These are phyloP conservation scores for Papilio machaon DNA, from an alignment of 1,140 invertebrate genomes.

Conservation along the genomic window DNA sequence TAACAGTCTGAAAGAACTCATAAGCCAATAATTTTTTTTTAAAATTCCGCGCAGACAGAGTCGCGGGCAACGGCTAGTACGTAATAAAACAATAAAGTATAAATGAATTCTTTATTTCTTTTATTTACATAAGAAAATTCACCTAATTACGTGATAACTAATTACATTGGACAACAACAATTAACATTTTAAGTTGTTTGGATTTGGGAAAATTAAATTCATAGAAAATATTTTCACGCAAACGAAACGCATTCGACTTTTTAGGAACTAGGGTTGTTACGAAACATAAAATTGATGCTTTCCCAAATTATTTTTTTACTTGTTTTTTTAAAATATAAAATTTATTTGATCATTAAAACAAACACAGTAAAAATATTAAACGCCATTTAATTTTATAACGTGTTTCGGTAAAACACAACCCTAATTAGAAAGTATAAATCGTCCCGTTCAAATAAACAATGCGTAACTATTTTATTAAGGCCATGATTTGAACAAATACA, in stretches of 20 bases:
- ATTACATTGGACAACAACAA: constrained; percentile 77
- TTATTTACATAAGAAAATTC: constrained; percentile 79
- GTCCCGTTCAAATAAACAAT: constrained; percentile 1
- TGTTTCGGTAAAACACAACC: neutral
- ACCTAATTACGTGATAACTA: constrained; percentile 72
- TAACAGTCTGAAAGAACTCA: too few species aligned
- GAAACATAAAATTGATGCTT: neutral
- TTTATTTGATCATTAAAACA: neutral
- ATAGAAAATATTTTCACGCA: constrained; percentile 23
- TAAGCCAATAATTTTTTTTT: too few species aligned
- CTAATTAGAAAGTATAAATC: neutral
- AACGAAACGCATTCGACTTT: neutral
- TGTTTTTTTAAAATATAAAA: neutral
- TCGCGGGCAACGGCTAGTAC: neutral
- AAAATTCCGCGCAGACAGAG: too few species aligned
- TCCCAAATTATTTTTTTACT: neutral
- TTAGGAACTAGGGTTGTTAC: neutral
- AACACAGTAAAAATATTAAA: neutral
- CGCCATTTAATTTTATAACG: neutral
- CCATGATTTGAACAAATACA: neutral
- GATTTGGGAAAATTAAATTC: constrained; percentile 47
- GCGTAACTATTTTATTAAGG: neutral
- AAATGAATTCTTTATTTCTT: constrained; percentile 75
- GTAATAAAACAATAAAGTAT: constrained; percentile 65
- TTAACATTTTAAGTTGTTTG: constrained; percentile 64